phyloP scores from a whole-genome alignment of 1,140 invertebrate species.

The Carcinoscorpius rotundicauda region DNA sequence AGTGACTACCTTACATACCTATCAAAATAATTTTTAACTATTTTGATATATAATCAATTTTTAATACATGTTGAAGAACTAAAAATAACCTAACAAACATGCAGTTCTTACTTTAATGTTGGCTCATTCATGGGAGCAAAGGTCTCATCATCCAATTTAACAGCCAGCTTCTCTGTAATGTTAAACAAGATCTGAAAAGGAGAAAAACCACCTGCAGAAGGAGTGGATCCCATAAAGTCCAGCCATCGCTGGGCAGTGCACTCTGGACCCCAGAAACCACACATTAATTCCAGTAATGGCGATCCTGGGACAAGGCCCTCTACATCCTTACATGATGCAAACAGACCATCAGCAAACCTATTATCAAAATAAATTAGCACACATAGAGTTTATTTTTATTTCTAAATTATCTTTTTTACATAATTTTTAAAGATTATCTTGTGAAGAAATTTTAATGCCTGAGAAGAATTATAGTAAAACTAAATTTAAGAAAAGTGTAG shows the following conservation, averaged over 20 bases:
- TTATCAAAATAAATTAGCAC: background rate
- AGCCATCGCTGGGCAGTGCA: slow-evolving; percentile 20
- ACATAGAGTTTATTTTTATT: background rate
- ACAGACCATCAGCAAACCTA: slow-evolving; percentile 18
- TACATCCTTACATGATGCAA: slow-evolving; percentile 23
- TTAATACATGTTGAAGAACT: too few relatives aligned
- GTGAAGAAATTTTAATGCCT: too few relatives aligned
- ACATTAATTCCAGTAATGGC: slow-evolving; percentile 20
- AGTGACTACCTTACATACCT: too few relatives aligned
- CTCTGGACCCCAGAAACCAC: slow-evolving; percentile 18
- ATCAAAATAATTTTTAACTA: too few relatives aligned
- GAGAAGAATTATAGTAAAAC: too few relatives aligned
- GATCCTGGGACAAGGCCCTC: slow-evolving; percentile 16
- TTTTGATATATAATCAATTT: too few relatives aligned
- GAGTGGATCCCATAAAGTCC: slow-evolving; percentile 22
- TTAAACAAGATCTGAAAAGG: slow-evolving; percentile 23
- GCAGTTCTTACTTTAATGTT: too few relatives aligned
- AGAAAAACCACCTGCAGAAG: slow-evolving; percentile 18
- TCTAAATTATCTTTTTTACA: background rate
- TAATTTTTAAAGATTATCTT: background rate
- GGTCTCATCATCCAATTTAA: slow-evolving; percentile 7
- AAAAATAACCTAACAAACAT: too few relatives aligned
- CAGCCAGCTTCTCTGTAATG: slow-evolving; percentile 6
- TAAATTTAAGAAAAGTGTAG: too few relatives aligned
- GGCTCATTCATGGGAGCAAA: slow-evolving; percentile 25